Percentiles rank a stretch among this genome's conserved stretches.
phyloP scores from a whole-genome alignment of 1,140 invertebrate species.

The Ephestia elutella region DNA sequence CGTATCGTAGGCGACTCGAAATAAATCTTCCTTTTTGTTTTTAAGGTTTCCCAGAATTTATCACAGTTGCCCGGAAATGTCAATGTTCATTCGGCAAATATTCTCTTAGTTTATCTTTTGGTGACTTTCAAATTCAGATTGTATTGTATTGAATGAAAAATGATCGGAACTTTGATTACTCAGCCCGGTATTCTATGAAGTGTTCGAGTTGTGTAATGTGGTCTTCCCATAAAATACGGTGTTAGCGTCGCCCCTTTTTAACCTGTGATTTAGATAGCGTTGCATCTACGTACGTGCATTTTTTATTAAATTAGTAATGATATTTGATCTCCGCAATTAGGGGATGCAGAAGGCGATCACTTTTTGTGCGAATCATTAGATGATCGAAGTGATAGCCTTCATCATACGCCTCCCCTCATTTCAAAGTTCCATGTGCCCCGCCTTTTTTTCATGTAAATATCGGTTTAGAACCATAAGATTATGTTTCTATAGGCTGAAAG shows the following conservation, averaged over 20 bases:
- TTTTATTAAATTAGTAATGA: constrained; percentile 5
- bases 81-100: too few relatives aligned
- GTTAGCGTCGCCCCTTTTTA: background rate
- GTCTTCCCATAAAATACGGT: background rate
- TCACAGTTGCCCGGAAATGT: too few relatives aligned
- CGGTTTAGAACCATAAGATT: constrained; percentile 60
- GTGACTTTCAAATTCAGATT: too few relatives aligned
- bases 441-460: constrained; percentile 65
- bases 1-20: background rate
- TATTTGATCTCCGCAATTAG: constrained; percentile 2
- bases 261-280: constrained; percentile 11
- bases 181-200: background rate
- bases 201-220: background rate
- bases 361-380: constrained; percentile 8
- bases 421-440: constrained; percentile 34
- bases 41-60: too few relatives aligned
- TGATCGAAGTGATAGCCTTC: constrained; percentile 7
- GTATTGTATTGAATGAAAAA: too few relatives aligned
- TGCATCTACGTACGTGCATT: constrained; percentile 9
- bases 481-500: constrained; percentile 67
- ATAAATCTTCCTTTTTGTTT: too few relatives aligned
- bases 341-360: background rate
- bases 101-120: too few relatives aligned
- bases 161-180: too few relatives aligned
- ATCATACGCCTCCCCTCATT: constrained; percentile 16